Evolutionary conservation across 2,113 vertebrate genomes (phyloP).

Genomic region (Cichladusa arquata): DNA sequence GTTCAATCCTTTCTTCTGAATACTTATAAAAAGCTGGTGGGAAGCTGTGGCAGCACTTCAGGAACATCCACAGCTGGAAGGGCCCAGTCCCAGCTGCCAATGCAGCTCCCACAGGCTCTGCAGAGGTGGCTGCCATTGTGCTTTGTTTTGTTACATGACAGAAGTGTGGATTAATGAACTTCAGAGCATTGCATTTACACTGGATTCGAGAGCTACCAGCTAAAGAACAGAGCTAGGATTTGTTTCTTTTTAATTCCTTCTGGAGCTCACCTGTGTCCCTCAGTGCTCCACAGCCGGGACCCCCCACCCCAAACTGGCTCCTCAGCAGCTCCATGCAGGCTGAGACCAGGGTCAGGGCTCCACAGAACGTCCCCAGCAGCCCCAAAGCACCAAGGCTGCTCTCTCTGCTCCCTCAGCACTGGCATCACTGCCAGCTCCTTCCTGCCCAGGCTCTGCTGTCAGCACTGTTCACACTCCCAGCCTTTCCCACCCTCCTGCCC

Average conservation of each 20-base stretch:
- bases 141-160: not conserved
- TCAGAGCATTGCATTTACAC: not conserved
- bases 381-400: not conserved
- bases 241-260: not conserved
- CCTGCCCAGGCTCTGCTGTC: not conserved
- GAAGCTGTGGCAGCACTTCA: not conserved
- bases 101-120: not conserved
- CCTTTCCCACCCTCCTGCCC: not conserved
- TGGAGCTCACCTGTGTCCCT: not conserved
- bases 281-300: not conserved
- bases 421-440: not conserved
- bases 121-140: not conserved
- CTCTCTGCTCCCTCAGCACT: not conserved
- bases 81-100: not conserved
- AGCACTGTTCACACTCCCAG: not conserved
- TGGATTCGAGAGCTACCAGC: not conserved
- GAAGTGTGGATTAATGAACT: not conserved
- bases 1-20: not conserved
- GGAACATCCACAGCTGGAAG: not conserved
- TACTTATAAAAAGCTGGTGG: not conserved
- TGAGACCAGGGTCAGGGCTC: not conserved
- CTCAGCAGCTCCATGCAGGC: not conserved
- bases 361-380: not conserved
- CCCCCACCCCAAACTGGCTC: fast-evolving
- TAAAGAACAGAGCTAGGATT: not conserved